Evolutionary conservation across 2,113 vertebrate genomes (phyloP).

Genomic region (Meleagris gallopavo): DNA sequence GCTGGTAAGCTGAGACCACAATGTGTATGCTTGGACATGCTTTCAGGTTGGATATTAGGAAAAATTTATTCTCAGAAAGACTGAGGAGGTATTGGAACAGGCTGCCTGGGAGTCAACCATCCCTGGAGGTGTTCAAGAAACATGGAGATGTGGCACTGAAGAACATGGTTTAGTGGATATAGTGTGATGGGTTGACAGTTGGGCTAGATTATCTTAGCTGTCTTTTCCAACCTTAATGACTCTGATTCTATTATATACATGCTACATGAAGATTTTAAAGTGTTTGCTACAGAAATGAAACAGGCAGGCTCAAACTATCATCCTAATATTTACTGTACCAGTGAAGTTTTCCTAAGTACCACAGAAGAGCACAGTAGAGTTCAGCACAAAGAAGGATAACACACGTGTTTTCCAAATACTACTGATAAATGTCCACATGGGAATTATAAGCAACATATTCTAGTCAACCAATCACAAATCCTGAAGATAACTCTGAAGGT

Average conservation of each 20-base stretch:
- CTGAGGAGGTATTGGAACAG: too few relatives aligned
- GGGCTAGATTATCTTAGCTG: too few relatives aligned
- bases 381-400: not conserved
- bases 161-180: too few relatives aligned
- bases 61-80: too few relatives aligned
- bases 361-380: not conserved
- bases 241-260: not conserved
- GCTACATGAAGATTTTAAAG: not conserved
- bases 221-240: too few relatives aligned
- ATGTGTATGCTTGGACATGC: not conserved
- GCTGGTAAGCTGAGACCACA: not conserved
- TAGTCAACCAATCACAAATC: slow-evolving; percentile 18
- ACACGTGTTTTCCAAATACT: not conserved
- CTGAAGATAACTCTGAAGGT: slow-evolving; percentile 26
- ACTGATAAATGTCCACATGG: slow-evolving; percentile 29
- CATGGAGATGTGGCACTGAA: too few relatives aligned
- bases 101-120: too few relatives aligned
- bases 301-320: not conserved
- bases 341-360: not conserved
- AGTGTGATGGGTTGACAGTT: too few relatives aligned
- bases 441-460: not conserved
- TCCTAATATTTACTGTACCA: not conserved
- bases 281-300: slow-evolving; percentile 2
- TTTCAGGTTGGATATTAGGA: too few relatives aligned
- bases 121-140: too few relatives aligned